Percentiles rank a stretch among this genome's conserved stretches.
Conservation (phyloP, 1,140 invertebrate genomes). For the Tetragonula clypearis region DNA sequence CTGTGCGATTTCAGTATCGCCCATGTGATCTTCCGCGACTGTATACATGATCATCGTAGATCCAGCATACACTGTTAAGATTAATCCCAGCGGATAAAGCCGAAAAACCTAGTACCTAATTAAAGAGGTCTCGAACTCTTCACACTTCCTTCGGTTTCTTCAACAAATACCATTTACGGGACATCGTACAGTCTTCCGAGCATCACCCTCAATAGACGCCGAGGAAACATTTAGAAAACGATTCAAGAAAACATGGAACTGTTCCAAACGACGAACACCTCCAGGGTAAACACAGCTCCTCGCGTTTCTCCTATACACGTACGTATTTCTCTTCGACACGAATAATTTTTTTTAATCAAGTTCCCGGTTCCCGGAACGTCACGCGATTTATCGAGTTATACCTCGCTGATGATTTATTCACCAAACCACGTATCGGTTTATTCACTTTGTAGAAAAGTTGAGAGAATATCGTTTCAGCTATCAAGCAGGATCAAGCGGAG, state of each 20-base stretch:
- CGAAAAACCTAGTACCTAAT: neutral
- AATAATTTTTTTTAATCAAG: neutral
- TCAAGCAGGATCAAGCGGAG: conserved; percentile 35
- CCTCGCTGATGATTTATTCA: neutral
- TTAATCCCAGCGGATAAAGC: conserved; percentile 4
- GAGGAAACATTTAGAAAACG: conserved; percentile 45
- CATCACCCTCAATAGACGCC: conserved; percentile 1
- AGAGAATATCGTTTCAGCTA: neutral
- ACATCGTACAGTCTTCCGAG: conserved; percentile 54
- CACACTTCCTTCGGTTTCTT: conserved; percentile 20
- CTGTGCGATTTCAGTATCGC: conserved; percentile 81
- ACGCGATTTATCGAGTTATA: neutral
- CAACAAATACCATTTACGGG: conserved; percentile 22
- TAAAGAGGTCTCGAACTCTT: conserved; percentile 1
- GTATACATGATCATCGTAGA: conserved; percentile 80
- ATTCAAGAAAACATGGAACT: neutral
- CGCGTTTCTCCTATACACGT: neutral
- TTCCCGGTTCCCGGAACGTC: neutral
- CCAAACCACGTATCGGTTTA: neutral
- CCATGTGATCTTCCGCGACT: conserved; percentile 79
- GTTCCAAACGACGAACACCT: conserved; percentile 17
- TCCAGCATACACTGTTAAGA: conserved; percentile 4
- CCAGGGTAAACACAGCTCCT: conserved; percentile 30
- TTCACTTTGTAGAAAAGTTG: neutral
- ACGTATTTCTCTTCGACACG: neutral